Conservation (phyloP, 2,888 invertebrate species). For the Serrognathus titanus region DNA sequence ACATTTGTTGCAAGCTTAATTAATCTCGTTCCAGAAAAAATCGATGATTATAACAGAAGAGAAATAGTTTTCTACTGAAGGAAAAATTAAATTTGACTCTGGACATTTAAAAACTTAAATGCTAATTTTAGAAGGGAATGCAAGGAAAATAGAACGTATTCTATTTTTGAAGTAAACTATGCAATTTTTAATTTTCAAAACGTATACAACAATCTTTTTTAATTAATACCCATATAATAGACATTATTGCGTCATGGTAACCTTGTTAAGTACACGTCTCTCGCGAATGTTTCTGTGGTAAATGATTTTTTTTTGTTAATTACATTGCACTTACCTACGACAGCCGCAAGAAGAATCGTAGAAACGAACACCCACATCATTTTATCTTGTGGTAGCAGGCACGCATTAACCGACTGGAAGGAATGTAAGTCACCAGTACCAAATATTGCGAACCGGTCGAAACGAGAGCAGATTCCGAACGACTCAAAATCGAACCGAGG, state of each 20-base stretch:
- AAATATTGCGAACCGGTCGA: background rate
- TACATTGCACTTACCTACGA: slow-evolving; percentile 11
- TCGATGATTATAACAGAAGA: too few relatives aligned
- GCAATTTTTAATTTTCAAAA: too few relatives aligned
- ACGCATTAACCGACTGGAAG: background rate
- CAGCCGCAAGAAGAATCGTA: slow-evolving; percentile 1
- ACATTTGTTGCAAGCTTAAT: too few relatives aligned
- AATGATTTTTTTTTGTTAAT: background rate
- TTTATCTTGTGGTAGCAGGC: background rate
- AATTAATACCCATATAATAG: too few relatives aligned
- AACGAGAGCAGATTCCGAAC: slow-evolving; percentile 6
- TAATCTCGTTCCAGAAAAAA: too few relatives aligned
- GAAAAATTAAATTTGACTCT: too few relatives aligned
- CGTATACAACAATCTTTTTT: too few relatives aligned
- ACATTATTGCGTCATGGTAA: background rate
- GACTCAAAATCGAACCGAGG: slow-evolving; percentile 16
- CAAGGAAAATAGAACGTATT: too few relatives aligned
- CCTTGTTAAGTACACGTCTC: background rate
- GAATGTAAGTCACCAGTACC: background rate
- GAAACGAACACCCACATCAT: slow-evolving; percentile 11
- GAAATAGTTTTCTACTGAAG: too few relatives aligned
- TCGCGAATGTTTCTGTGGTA: background rate
- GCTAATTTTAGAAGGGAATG: too few relatives aligned
- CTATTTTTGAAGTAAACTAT: too few relatives aligned
- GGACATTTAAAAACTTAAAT: too few relatives aligned